A percentile compares a stretch with the other conserved stretches of the same genome.
phyloP scores from a whole-genome alignment of 2,113 vertebrate species.

The Empidonax alnorum region DNA sequence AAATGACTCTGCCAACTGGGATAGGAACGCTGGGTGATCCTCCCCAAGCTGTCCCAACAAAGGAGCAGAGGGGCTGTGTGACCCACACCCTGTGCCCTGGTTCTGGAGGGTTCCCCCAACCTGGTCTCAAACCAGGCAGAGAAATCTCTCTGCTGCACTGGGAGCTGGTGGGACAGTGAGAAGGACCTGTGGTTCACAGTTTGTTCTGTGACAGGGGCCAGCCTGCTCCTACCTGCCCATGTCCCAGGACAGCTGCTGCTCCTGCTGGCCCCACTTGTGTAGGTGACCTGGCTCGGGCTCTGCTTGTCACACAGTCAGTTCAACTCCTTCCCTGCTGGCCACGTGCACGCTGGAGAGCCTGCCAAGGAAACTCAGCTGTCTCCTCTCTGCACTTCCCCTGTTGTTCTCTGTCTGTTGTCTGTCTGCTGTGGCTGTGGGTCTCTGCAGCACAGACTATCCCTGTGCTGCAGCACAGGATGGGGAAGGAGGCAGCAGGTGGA shows the following conservation, averaged over 20 bases:
- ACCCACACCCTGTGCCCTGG: background rate
- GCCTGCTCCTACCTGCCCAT: background rate
- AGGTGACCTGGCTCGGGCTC: background rate
- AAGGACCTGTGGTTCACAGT: background rate
- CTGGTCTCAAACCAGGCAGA: background rate
- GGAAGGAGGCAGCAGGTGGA: background rate
- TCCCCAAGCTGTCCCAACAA: background rate
- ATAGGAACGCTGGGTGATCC: background rate
- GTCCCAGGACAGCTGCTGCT: background rate
- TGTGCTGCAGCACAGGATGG: background rate
- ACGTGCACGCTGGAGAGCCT: fast-evolving
- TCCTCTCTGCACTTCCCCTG: background rate
- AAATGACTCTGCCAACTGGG: background rate
- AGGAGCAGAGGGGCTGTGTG: background rate
- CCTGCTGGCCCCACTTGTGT: background rate
- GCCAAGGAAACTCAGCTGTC: background rate
- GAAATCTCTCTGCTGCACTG: background rate
- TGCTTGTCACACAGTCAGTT: background rate
- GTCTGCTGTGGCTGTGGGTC: fast-evolving
- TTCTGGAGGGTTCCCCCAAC: background rate
- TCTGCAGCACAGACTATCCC: background rate
- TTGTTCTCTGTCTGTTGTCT: background rate
- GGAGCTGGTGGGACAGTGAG: background rate
- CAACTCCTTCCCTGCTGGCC: background rate
- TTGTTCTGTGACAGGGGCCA: background rate